A percentile compares a stretch with the other conserved stretches of the same genome.
Evolutionary conservation across 64 coral and sea anemone species (phyloP).

Genomic region (Trachythela sp.): DNA sequence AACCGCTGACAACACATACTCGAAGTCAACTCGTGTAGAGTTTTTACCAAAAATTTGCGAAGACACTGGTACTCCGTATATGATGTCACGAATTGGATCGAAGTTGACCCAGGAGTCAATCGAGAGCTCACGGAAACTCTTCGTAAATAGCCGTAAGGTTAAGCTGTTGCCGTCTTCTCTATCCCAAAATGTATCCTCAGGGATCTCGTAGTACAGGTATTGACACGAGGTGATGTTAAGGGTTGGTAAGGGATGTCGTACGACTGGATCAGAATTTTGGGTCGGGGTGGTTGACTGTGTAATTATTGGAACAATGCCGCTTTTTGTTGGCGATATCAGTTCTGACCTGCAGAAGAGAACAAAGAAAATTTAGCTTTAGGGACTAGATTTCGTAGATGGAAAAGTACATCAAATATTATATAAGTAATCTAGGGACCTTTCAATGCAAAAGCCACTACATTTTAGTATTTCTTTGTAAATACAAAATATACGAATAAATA

Average conservation of each 20-base stretch:
- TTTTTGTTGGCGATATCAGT: background rate
- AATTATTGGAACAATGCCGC: background rate
- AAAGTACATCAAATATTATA: no score
- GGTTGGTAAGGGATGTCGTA: background rate
- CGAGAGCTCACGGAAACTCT: conserved; percentile 25
- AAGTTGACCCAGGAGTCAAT: conserved; percentile 37
- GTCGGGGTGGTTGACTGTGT: background rate
- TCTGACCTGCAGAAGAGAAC: background rate
- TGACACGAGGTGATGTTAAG: conserved; percentile 43
- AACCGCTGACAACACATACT: conserved; percentile 33
- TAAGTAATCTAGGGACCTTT: no score
- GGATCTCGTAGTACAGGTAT: conserved; percentile 28
- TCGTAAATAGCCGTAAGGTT: conserved; percentile 17
- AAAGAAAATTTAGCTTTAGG: background rate
- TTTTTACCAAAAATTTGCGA: background rate
- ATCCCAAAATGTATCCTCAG: conserved; percentile 26
- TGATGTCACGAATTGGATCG: background rate
- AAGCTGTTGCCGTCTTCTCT: conserved; percentile 35
- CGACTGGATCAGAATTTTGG: background rate
- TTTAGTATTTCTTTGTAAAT: no score
- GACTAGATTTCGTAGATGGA: no score
- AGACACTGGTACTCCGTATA: conserved; percentile 43
- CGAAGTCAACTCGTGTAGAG: conserved; percentile 9
- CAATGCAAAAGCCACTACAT: no score
- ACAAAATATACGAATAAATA: no score